Evolutionary conservation across 2,888 invertebrate species (phyloP).

Genomic region (Lasioglossum calceatum): DNA sequence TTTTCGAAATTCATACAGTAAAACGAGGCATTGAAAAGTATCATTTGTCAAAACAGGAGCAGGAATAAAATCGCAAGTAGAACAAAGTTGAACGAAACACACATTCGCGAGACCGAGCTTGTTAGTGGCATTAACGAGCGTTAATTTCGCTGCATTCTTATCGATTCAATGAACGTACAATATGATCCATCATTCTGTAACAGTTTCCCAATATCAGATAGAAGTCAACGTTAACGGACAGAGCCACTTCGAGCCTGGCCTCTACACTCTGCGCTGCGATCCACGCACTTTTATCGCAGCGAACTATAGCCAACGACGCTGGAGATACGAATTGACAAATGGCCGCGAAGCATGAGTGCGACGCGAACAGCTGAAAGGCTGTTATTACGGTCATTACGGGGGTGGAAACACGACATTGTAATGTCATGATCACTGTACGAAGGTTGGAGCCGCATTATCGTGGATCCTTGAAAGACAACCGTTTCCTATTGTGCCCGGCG

Average conservation of each 20-base stretch:
- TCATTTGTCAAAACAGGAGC: not conserved
- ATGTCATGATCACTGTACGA: constrained; percentile 17
- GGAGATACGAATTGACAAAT: constrained; percentile 54
- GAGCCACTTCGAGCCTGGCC: not conserved
- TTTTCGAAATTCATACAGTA: not conserved
- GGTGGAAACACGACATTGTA: constrained; percentile 8
- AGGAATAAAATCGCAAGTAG: not conserved
- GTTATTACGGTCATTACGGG: constrained; percentile 31
- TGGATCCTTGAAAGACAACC: constrained; percentile 14
- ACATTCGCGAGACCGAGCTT: not conserved
- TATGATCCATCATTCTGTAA: not conserved
- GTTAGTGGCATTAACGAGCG: not conserved
- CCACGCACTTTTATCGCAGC: constrained; percentile 18
- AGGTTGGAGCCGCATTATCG: constrained; percentile 26
- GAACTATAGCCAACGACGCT: constrained; percentile 7
- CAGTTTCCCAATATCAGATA: not conserved
- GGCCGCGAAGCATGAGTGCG: constrained; percentile 13
- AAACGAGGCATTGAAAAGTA: not conserved
- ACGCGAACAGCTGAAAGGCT: constrained; percentile 16
- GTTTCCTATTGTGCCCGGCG: not conserved
- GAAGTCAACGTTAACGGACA: not conserved
- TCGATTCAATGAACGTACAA: not conserved
- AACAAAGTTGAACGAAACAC: not conserved
- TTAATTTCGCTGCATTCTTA: not conserved
- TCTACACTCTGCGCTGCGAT: not conserved